A percentile compares a stretch with the other conserved stretches of the same genome.
These are phyloP conservation scores for Stenoptilia bipunctidactyla DNA, from an alignment of 2,888 invertebrate genomes.

Conservation along the genomic window DNA sequence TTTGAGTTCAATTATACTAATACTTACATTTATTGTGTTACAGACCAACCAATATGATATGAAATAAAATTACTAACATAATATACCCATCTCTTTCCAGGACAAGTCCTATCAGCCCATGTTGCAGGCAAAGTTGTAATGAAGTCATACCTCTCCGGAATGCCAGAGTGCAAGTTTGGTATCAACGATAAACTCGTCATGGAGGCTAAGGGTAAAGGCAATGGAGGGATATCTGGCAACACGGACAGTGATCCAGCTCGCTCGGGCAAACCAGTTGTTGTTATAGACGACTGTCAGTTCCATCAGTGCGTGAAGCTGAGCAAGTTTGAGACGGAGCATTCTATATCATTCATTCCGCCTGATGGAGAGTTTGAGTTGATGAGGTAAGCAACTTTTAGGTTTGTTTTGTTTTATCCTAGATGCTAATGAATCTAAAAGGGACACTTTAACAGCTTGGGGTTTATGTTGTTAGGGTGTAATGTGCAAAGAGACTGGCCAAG, in stretches of 20 bases:
- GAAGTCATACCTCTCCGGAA: conserved; percentile 99
- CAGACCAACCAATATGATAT: no score
- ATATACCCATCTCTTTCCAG: conserved; percentile 41
- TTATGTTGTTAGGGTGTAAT: no score
- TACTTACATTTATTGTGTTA: no score
- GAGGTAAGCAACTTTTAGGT: conserved; percentile 80
- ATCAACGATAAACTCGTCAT: conserved; percentile 99
- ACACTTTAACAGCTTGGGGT: no score
- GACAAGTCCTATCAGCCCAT: conserved; percentile 98
- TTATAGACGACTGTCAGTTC: conserved; percentile 99
- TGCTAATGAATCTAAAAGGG: no score
- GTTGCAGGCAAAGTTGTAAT: conserved; percentile 99
- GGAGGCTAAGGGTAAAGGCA: conserved; percentile 91
- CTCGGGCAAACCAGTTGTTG: conserved; percentile 98
- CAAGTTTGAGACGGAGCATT: conserved; percentile 99
- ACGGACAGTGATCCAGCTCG: conserved; percentile 84
- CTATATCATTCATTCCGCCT: conserved; percentile 99
- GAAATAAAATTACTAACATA: no score
- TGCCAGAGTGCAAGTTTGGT: conserved; percentile 99
- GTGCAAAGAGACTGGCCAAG: no score
- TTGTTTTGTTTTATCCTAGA: no score
- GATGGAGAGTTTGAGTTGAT: conserved; percentile 99
- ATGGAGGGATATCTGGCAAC: conserved; percentile 76
- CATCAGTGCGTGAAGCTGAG: conserved; percentile 99
- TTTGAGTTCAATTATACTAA: no score